Percentiles rank a stretch among this genome's conserved stretches.
phyloP scores from a whole-genome alignment of 2,113 vertebrate genomes.

The Hippocampus comes region DNA sequence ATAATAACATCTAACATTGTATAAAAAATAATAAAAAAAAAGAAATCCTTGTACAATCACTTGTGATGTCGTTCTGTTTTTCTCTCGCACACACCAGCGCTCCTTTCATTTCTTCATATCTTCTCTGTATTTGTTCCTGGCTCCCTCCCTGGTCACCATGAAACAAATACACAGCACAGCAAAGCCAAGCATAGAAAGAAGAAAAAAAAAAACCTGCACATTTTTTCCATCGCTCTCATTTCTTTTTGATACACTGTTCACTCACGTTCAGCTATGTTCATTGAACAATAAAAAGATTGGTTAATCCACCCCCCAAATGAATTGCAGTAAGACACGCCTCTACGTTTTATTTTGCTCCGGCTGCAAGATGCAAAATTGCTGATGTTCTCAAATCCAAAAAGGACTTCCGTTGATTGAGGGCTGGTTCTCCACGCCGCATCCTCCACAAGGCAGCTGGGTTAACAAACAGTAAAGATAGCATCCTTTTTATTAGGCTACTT shows the following conservation, averaged over 20 bases:
- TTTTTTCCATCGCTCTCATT: slow-evolving; percentile 39
- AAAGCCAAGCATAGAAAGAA: slow-evolving; percentile 47
- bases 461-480: slow-evolving; percentile 3
- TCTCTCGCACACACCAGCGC: slow-evolving; percentile 16
- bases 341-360: slow-evolving; percentile 24
- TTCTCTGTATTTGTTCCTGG: slow-evolving; percentile 27
- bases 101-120: slow-evolving; percentile 21
- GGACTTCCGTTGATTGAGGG: not conserved
- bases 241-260: slow-evolving; percentile 56
- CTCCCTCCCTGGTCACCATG: slow-evolving; percentile 41
- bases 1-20: not conserved
- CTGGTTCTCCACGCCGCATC: not conserved
- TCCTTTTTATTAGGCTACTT: slow-evolving; percentile 3
- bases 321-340: slow-evolving; percentile 17
- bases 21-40: not conserved
- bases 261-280: slow-evolving; percentile 37
- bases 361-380: slow-evolving; percentile 27
- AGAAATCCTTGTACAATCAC: slow-evolving; percentile 9
- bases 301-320: slow-evolving; percentile 15
- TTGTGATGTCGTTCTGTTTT: slow-evolving; percentile 2
- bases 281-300: slow-evolving; percentile 59
- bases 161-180: slow-evolving; percentile 35
- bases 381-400: slow-evolving; percentile 6
- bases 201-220: slow-evolving; percentile 37
- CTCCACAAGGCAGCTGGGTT: not conserved